Evolutionary conservation across 2,113 vertebrate genomes (phyloP).

Genomic region (Etia nguti): DNA sequence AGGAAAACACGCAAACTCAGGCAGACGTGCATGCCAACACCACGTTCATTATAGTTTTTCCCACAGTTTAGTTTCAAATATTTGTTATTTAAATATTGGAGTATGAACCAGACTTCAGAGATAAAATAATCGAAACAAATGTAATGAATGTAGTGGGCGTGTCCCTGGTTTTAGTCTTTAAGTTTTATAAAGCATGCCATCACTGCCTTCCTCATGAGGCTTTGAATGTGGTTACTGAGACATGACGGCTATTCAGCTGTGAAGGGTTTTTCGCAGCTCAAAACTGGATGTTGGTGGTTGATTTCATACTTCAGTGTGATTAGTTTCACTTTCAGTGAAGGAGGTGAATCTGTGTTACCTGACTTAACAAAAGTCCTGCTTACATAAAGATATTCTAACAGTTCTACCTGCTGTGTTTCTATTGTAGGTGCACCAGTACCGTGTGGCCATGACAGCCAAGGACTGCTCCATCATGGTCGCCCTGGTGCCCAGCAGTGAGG

Average conservation of each 20-base stretch:
- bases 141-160: neutral
- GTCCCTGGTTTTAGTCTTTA: neutral
- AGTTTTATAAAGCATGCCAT: neutral
- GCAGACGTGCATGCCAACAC: neutral
- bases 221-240: neutral
- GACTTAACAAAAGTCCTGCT: neutral
- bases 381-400: neutral
- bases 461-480: slow-evolving; percentile 96
- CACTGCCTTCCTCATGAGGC: no score
- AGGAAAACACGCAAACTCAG: neutral
- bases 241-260: neutral
- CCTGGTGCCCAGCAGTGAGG: slow-evolving; percentile 82
- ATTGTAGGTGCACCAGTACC: slow-evolving; percentile 90
- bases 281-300: neutral
- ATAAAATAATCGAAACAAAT: neutral
- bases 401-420: neutral
- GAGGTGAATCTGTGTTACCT: neutral
- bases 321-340: neutral
- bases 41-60: neutral
- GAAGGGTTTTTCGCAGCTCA: neutral
- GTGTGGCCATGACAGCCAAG: slow-evolving; percentile 94
- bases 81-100: neutral
- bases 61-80: neutral
- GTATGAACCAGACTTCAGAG: neutral
- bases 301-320: neutral